These are phyloP conservation scores for Megaptera novaeangliae DNA, from an alignment of 2,113 vertebrate genomes.

Conservation along the genomic window DNA sequence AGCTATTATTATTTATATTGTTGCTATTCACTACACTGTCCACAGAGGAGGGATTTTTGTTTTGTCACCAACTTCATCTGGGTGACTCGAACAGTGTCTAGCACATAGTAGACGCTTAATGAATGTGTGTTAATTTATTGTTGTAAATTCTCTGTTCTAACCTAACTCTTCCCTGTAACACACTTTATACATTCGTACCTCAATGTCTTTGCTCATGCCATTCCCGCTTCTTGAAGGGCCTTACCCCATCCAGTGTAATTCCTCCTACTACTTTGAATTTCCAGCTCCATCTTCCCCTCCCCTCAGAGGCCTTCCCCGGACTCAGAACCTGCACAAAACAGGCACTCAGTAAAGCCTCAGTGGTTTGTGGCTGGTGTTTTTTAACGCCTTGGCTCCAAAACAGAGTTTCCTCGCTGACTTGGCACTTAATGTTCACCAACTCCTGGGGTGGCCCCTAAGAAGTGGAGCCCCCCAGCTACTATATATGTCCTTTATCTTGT, in stretches of 20 bases:
- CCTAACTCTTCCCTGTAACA: background rate
- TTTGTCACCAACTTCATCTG: background rate
- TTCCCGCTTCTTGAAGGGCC: background rate
- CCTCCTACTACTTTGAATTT: background rate
- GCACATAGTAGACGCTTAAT: background rate
- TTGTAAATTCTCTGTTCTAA: background rate
- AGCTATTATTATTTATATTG: background rate
- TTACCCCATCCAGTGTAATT: background rate
- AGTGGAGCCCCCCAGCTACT: background rate
- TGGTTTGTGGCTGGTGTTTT: background rate
- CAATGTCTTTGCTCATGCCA: background rate
- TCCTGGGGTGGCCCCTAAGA: background rate
- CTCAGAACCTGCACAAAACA: background rate
- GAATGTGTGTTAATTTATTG: background rate
- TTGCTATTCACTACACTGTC: background rate
- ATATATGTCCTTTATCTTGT: background rate
- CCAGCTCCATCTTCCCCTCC: background rate
- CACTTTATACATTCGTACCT: background rate
- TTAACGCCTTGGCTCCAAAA: background rate
- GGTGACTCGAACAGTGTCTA: rapidly evolving
- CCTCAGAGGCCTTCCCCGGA: background rate
- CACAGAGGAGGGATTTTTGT: background rate
- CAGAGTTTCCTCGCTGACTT: constrained; percentile 10
- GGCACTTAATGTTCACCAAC: background rate
- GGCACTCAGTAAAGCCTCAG: background rate